Base-by-base conservation (phyloP, 2,888 invertebrate species). In the Suillia variegata region DNA sequence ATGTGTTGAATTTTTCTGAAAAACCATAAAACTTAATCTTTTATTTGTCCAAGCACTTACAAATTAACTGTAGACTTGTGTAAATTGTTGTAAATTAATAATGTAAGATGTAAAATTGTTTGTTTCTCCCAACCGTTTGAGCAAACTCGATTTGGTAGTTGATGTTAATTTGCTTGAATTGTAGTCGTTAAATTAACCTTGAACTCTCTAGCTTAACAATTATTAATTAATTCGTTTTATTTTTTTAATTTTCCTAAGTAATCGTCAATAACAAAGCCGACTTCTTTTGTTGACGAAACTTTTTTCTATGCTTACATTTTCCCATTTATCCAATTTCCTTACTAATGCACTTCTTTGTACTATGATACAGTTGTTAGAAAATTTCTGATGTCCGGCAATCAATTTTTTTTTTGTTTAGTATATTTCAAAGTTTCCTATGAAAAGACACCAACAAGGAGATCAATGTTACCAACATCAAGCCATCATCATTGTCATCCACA, bases 321-420 rank as follows among this genome's bases (percentile, higher is more conserved):
- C n/a, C n/a, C n/a, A n/a, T n/a, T n/a, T n/a, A n/a, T n/a, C n/a
- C n/a, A n/a, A n/a, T n/a, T n/a, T n/a, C n/a, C n/a, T n/a, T n/a
- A n/a, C n/a, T n/a, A n/a, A n/a, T n/a, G n/a, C n/a, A n/a, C n/a
- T n/a, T n/a, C n/a, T n/a, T n/a, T n/a, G n/a, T n/a, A n/a, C n/a
- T n/a, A n/a, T n/a, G n/a, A n/a, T n/a, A n/a, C n/a, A n/a, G n/a
- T n/a, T n/a, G n/a, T n/a, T n/a, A n/a, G n/a, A 45, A 20, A 73
- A 69, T 72, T 77, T 77, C 76, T 76, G 73, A 76, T 77, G 75
- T 76, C 72, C 76, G n/a, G n/a, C n/a, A n/a, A n/a, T n/a, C n/a
- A n/a, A n/a, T n/a, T n/a, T n/a, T n/a, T n/a, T 70, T 59, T 61
- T 62, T 56, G 56, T n/a, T n/a, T n/a, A n/a, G n/a, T n/a, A n/a